Base-by-base conservation (phyloP, 2,113 vertebrate genomes). In the Antigone vipio region DNA sequence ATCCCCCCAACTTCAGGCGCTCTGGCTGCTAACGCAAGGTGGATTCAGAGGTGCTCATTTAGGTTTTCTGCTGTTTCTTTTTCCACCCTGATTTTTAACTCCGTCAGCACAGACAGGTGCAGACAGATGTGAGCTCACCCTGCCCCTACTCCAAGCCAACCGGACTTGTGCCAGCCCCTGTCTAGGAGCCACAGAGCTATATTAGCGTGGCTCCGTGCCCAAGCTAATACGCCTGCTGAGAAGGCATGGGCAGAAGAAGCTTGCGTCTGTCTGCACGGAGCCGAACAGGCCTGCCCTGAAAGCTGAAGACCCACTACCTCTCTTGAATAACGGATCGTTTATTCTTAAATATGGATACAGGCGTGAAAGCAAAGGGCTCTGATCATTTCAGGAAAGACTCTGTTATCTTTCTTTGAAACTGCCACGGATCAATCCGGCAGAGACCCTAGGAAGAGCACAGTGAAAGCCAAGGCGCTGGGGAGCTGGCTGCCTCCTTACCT, bases 111-210 rank as follows among this genome's bases (percentile, higher is more conserved):
- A 71, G 87, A 11, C 91, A 96, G 95, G 86, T 91, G 95, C 93
- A 68, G 93, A 50, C 93, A 93, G 93, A 94, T 71, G 89, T 83
- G 95, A 69, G 87, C 92, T 96, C 88, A 68, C 29, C 84, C 85
- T 85, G 90, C 66, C 45, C 4, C 2, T 14, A 8, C 27, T 40
- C 63, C 6, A 10, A 56, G 89, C 88, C 93, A 77, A 13, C 19
- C 10, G 3, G 64, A 55, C 27, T 15, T 5, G 38, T 85, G 93
- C 93, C 94, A 95, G 82, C 50, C 69, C 45, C 89, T 52, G 68
- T 45, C 75, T 77, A 60, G 83, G 62, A 77, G 93, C 91, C 88
- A n/a, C 8, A 4, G 89, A 58, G 68, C 93, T 58, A 5, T 11
- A 62, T 44, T 66, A 87, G 91, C 6, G 1, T 85, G 96, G 96